These are phyloP conservation scores for Aphaenogaster ashmeadi DNA, from an alignment of 1,140 invertebrate species.

Conservation along the genomic window DNA sequence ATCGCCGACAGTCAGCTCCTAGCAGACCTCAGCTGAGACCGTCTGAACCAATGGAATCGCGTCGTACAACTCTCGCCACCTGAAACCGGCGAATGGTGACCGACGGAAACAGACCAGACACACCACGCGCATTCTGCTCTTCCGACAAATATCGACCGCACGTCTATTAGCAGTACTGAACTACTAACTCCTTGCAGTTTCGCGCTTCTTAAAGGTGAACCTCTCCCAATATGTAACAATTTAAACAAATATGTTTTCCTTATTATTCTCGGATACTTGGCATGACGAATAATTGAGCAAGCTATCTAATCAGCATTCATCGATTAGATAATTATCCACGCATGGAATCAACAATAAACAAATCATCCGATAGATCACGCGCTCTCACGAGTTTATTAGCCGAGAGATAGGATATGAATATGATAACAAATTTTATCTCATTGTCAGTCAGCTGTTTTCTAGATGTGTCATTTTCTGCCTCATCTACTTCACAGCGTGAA, in stretches of 20 bases:
- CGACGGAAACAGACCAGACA: slow-evolving; percentile 14
- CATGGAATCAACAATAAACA: not conserved
- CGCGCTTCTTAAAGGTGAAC: not conserved
- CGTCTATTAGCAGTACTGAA: slow-evolving; percentile 9
- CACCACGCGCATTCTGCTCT: slow-evolving; percentile 25
- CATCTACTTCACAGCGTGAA: not conserved
- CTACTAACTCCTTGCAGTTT: not conserved
- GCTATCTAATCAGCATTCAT: not conserved
- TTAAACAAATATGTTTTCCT: not conserved
- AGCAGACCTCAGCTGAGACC: slow-evolving; percentile 81
- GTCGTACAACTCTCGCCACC: slow-evolving; percentile 83
- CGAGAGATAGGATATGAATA: not conserved
- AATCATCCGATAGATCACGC: not conserved
- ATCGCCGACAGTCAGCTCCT: not conserved
- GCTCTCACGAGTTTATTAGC: not conserved
- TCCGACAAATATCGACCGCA: slow-evolving; percentile 69
- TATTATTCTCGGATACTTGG: not conserved
- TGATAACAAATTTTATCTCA: not conserved
- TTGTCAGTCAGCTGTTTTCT: not conserved
- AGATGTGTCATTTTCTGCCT: not conserved
- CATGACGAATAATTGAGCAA: not conserved
- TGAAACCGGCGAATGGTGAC: slow-evolving; percentile 76
- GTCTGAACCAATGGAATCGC: slow-evolving; percentile 80
- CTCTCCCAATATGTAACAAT: not conserved
- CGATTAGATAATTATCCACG: not conserved